Evolutionary conservation across 2,113 vertebrate species (phyloP), one percentile per base, ranked within the genome.

Genomic region (Neoarius graeffei): DNA sequence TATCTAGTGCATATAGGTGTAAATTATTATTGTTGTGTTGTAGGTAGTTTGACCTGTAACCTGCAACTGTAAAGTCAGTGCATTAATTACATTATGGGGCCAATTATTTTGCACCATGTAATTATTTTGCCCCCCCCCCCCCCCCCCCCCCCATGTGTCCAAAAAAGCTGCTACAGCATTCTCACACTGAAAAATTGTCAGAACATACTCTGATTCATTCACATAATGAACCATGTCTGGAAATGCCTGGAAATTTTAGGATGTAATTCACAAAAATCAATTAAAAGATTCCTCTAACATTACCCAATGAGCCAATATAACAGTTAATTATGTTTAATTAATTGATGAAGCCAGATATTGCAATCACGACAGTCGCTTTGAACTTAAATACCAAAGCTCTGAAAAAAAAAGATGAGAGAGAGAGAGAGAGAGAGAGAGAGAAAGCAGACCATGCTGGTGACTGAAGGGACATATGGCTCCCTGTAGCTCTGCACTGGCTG

Each of bases 391-490:
- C 42, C 30, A 48, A 27, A 19, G 19, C 35, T 15, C 27, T 76
- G 57, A 69, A 60, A 76, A 25, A 25, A 85, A 1, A 4, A 30
- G 50, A n/a, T 25, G 14, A 52, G 15, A 83, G 30, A 66, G 54
- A 87, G 74, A 81, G n/a, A 86, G 67, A 80, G 71, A 20, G 48
- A 35, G 85, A 81, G 76, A 79, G 69, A 27, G 2, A 66, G 59
- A 23, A 50, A 54, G 30, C 13, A 71, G 76, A 50, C 42, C 8
- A 50, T 27, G 30, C 56, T 27, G 67, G 66, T 50, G 25, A 84
- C 59, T 59, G 42, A 64, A 20, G 57, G 85, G 73, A 85, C 85
- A 89, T 89, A 80, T 85, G 85, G 81, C 59, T 54, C 62, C 42
- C 48, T 42, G 59, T 74, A 86, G 81, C 60, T 64, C 76, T 84